Conservation (phyloP, 1,140 invertebrate genomes). For the Aphaenogaster ashmeadi region DNA sequence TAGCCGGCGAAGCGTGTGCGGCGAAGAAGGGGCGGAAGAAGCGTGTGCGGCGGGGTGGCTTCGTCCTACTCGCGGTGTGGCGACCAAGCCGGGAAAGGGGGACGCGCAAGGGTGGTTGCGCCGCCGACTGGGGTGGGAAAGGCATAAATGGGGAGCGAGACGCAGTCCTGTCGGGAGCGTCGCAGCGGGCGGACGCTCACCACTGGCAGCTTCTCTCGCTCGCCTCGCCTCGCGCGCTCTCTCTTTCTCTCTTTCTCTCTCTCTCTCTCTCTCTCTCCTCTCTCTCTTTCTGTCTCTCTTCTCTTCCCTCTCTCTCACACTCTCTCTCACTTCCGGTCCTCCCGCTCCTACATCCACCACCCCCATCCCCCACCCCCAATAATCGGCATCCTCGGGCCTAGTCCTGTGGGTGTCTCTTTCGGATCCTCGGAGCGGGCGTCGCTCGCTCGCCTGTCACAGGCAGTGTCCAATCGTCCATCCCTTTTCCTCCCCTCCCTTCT, state of each 20-base stretch:
- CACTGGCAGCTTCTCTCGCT: constrained; percentile 75
- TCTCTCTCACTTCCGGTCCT: not conserved
- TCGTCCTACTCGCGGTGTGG: constrained; percentile 59
- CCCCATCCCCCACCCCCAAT: not conserved
- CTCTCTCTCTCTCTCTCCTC: constrained; percentile 49
- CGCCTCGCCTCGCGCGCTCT: constrained; percentile 71
- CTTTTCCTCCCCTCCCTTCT: not conserved
- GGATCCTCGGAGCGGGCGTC: constrained; percentile 49
- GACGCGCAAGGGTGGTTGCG: constrained; percentile 61
- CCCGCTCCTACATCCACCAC: constrained; percentile 27
- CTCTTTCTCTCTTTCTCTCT: constrained; percentile 60
- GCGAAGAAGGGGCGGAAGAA: not conserved
- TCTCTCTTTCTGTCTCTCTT: constrained; percentile 23
- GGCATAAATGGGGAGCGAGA: constrained; percentile 80
- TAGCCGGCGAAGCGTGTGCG: constrained; percentile 25
- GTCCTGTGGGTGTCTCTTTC: constrained; percentile 49
- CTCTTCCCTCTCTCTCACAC: constrained; percentile 13
- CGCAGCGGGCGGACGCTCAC: constrained; percentile 82
- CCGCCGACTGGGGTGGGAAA: constrained; percentile 74
- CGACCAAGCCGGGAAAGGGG: constrained; percentile 40
- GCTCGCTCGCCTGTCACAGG: constrained; percentile 54
- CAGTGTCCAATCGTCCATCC: constrained; percentile 44
- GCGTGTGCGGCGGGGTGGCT: not conserved
- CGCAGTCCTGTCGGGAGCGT: constrained; percentile 86
- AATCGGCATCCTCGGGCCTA: constrained; percentile 4